Base-by-base conservation (phyloP, 1,140 invertebrate genomes). In the Caenorhabditis inopinata region DNA sequence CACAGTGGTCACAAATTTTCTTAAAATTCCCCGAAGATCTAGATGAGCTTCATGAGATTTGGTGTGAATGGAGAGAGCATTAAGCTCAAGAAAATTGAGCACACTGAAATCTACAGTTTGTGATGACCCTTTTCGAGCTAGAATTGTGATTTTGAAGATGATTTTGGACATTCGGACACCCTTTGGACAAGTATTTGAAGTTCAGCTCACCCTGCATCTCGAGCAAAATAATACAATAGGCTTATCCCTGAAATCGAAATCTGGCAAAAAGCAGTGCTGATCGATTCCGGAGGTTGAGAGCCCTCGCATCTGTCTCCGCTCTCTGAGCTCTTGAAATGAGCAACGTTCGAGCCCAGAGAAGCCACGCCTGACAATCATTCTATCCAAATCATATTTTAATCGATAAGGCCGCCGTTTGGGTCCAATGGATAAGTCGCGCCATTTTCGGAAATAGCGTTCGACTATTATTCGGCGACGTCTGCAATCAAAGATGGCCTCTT, bases 171-270 rank as follows among this genome's bases (percentile, higher is more conserved):
- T n/a, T n/a, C n/a, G n/a, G n/a, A n/a, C n/a, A n/a, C n/a, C n/a
- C n/a, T n/a, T n/a, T n/a, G n/a, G n/a, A n/a, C n/a, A n/a, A n/a
- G n/a, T n/a, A n/a, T n/a, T n/a, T n/a, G n/a, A n/a, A n/a, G n/a
- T n/a, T n/a, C n/a, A n/a, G n/a, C 79, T 76, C 74, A 86, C 85
- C 42, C 87, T 68, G 51, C 86, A 87, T 58, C 86, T 58, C 29
- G 76, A 81, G 62, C 86, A 87, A 58, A 88, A 87, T 23, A 86
- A 16, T n/a, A 74, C 25, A 3, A 74, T 23, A 6, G 86, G 79
- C 16, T 79, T 79, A 42, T 42, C 62, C 9, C 62, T 77, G 51
- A 87, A 87, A 45, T 88, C 83, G 21, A 85, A 62, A 42, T 87
- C 74, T 18, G 85, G 85, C 29, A 81, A 46, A 62, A 84, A 85